Evolutionary conservation across 2,888 invertebrate species (phyloP), one percentile per base, ranked within the genome.

Genomic region (Phrixothrix hirtus): DNA sequence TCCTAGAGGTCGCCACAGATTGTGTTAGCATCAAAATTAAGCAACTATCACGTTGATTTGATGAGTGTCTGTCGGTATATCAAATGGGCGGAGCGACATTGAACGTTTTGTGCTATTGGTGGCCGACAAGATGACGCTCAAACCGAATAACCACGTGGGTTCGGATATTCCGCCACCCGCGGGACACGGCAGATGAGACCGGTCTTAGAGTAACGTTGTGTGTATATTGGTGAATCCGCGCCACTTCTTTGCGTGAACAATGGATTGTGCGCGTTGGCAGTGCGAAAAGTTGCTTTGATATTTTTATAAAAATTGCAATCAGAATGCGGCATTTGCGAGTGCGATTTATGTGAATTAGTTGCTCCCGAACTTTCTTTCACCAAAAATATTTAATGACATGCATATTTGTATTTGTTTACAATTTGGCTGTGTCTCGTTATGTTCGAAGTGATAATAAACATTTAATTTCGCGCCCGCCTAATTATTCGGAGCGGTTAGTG

Each of bases 1-100:
- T n/a, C n/a, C n/a, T n/a, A n/a, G n/a, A n/a, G n/a, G n/a, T n/a
- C n/a, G n/a, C n/a, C n/a, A n/a, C n/a, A n/a, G n/a, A n/a, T n/a
- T n/a, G n/a, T n/a, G n/a, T n/a, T n/a, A n/a, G n/a, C n/a, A n/a
- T n/a, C n/a, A n/a, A n/a, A n/a, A n/a, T n/a, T n/a, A n/a, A n/a
- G n/a, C n/a, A n/a, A n/a, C n/a, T n/a, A 69, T 72, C 69, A 74
- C 74, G 74, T 74, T 70, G 74, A 74, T 65, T 71, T 53, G 70
- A 74, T 57, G 57, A 46, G 59, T 39, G 48, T 42, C 55, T 68
- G 69, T 69, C 69, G 53, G 26, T 13, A 26, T 30, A 12, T 34
- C 25, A 37, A 44, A 7, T 17, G 55, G 71, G 72, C 60, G 69
- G 65, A 58, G 61, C 55, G 17, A 56, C 31, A 14, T 4, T 26